Evolutionary conservation across 2,888 invertebrate species (phyloP), one percentile per base, ranked within the genome.

Genomic region (Phengaris alcon): DNA sequence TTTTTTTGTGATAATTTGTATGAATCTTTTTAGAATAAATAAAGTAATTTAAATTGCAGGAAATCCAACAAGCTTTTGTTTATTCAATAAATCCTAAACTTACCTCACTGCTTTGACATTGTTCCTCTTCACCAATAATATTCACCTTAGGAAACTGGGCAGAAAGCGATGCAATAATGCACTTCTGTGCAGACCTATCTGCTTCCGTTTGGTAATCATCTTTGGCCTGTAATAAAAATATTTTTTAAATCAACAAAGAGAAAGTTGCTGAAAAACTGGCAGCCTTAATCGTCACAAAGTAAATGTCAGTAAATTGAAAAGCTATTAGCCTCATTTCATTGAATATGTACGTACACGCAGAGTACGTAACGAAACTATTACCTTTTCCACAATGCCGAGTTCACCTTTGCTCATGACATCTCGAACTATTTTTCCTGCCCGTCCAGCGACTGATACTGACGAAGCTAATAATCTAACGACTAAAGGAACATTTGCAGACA

Each of bases 191-290:
- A 51, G 97, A 97, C 79, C 99, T 95, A 87, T 99, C 99, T 7
- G 99, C 99, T 93, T 99, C 98, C 6, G 99, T 99, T 94, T 99
- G 99, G 68, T 98, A 94, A 91, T 99, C 99, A 94, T 98, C 97
- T 85, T 96, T 96, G 35, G 97, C 98, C 96, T 97, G 83, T 54
- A 79, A 78, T 64, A 46, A 7, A 35, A 13, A 15, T 10, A 13
- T 6, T 70, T 52, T 8, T 51, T 59, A n/a, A 10, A 13, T 15
- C 6, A 15, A 55, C 69, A 59, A 35, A 22, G 48, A 15, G 12
- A 57, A 59, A 51, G 22, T 22, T 51, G 6, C 12, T 52, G 15
- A n/a, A 51, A 52, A 52, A 48, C 10, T 51, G 6, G 22, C 22
- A 51, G 12, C 12, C n/a, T 12, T 10, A 52, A 10, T 48, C n/a